Evolutionary conservation across 1,140 invertebrate species (phyloP).

Genomic region (Chelonus insularis): DNA sequence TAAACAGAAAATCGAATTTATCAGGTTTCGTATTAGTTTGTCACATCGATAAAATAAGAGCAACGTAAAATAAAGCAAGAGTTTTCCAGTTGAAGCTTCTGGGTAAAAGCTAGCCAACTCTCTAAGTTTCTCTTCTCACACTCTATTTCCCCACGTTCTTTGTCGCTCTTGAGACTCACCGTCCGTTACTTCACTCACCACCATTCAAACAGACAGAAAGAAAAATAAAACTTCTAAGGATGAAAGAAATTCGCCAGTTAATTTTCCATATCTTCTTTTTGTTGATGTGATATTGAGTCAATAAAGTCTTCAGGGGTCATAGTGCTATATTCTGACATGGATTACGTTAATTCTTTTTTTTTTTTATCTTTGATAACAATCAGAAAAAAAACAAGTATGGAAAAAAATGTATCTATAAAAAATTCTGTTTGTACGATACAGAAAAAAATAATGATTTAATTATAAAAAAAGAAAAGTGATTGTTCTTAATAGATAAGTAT

Average conservation of each 20-base stretch:
- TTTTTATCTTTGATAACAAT: no score
- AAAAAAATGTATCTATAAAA: no score
- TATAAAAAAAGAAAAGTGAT: no score
- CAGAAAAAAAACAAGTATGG: no score
- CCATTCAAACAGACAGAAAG: background rate
- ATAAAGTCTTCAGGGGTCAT: no score
- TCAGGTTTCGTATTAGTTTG: constrained; percentile 21
- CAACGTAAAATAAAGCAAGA: constrained; percentile 9
- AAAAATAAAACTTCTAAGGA: background rate
- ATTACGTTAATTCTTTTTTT: no score
- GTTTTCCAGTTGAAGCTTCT: constrained; percentile 11
- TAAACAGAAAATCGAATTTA: constrained; percentile 33
- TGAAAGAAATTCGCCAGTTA: background rate
- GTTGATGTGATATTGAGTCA: background rate
- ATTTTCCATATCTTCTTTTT: background rate
- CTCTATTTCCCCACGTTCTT: background rate
- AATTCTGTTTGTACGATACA: no score
- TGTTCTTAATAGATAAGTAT: no score
- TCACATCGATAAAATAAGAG: background rate
- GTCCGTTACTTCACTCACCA: background rate
- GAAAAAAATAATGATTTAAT: no score
- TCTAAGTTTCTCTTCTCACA: background rate
- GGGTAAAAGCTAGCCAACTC: background rate
- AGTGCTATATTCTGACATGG: no score
- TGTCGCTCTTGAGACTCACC: background rate